Percentiles rank a stretch among this genome's conserved stretches.
phyloP scores from a whole-genome alignment of 1,140 invertebrate genomes.

The Pogonus chalceus region DNA sequence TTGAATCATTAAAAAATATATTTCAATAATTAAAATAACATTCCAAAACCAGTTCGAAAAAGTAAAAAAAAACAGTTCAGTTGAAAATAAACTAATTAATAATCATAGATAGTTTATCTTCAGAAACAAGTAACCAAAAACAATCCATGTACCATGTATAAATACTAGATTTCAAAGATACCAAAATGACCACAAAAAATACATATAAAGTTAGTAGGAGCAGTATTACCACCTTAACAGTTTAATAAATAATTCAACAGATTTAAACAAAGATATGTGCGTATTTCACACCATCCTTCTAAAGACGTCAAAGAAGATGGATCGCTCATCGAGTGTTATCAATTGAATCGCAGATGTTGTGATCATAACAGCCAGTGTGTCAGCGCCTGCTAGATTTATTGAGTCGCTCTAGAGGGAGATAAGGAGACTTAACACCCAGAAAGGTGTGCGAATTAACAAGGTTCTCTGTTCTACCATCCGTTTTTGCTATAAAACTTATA shows the following conservation, averaged over 20 bases:
- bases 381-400: slow-evolving; percentile 17
- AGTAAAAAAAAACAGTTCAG: no score
- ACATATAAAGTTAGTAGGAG: background rate
- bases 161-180: background rate
- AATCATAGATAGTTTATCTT: no score
- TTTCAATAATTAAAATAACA: no score
- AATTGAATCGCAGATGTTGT: slow-evolving; percentile 15
- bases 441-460: background rate
- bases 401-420: slow-evolving; percentile 15
- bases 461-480: no score
- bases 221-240: background rate
- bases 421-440: no score
- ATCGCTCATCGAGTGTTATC: slow-evolving; percentile 14
- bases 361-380: slow-evolving; percentile 11
- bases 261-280: background rate
- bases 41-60: no score
- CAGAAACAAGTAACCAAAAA: no score
- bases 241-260: background rate
- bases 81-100: no score
- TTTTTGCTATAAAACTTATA: no score
- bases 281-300: background rate
- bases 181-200: no score
- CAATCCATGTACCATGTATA: no score
- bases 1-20: no score
- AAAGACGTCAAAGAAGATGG: slow-evolving; percentile 16